Evolutionary conservation across 2,113 vertebrate species (phyloP).

Genomic region (Pseudopodoces humilis): DNA sequence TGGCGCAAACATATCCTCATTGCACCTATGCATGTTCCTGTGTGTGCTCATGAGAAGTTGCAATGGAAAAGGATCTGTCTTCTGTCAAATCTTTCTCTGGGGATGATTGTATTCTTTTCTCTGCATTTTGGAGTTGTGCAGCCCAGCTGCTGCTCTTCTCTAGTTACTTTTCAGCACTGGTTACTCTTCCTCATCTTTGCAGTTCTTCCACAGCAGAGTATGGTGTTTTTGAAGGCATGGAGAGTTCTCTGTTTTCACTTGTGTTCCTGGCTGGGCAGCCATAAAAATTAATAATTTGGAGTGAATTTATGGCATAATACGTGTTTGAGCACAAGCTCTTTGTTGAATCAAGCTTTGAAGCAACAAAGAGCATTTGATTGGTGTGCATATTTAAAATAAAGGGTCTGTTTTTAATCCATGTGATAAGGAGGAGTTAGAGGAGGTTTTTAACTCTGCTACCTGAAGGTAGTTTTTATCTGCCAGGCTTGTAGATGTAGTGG

Average conservation of each 20-base stretch:
- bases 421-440: neutral
- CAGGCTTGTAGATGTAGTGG: neutral
- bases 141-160: neutral
- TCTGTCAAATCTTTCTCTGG: neutral
- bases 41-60: neutral
- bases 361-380: neutral
- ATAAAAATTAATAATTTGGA: neutral
- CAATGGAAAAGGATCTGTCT: neutral
- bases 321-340: neutral
- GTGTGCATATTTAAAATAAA: neutral
- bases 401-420: neutral
- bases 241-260: neutral
- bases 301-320: neutral
- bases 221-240: neutral
- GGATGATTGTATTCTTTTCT: neutral
- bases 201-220: neutral
- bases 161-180: neutral
- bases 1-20: neutral
- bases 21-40: rapidly evolving
- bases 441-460: neutral
- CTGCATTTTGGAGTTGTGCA: neutral
- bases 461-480: neutral
- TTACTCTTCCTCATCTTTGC: neutral
- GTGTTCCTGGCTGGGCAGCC: neutral
- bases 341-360: neutral